Evolutionary conservation across 2,797 vertebrate species (phyloP), one percentile per base, ranked within the genome.

Genomic region (Simalia tracyae): DNA sequence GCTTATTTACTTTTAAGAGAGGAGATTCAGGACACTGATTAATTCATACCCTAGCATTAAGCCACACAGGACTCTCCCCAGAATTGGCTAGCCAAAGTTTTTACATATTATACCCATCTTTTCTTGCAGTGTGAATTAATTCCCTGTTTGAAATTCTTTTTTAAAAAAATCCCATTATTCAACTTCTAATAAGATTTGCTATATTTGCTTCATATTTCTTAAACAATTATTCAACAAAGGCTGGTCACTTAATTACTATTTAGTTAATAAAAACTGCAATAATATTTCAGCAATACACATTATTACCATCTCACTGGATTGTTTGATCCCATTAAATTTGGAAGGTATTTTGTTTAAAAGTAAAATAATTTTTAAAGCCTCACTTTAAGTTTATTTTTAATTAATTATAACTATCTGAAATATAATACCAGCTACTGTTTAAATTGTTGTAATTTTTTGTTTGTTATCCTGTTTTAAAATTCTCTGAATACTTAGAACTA

Each of bases 381-480:
- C 36, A 59, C n/a, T 90, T 72, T 90, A 90, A 12, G 19, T 4
- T 89, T 92, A 63, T 28, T 92, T 84, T 90, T 81, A 72, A 90
- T 92, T 92, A 76, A 56, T 12, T 31, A 7, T 46, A 56, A 36
- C 46, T 72, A 26, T 4, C 31, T 60, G 14, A 84, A 50, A 42
- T 84, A 22, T 61, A 84, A 54, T 76, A 61, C 3, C 19, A 59
- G 26, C 14, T 72, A 17, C 8, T 59, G 24, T 57, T 81, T 81
- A 31, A 76, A 66, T n/a, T 72, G 14, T 28, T 19, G 66, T 64
- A 6, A 63, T 42, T 64, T 42, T 64, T 7, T 42, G 24, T 31
- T 91, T 22, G 60, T 28, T 68, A 42, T 59, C 66, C 26, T 81
- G 36, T 91, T n/a, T 22, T 72, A 28, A 36, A 87, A 60, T 91